Evolutionary conservation across 1,140 invertebrate genomes (phyloP).

Genomic region (Drosophila takahashii): DNA sequence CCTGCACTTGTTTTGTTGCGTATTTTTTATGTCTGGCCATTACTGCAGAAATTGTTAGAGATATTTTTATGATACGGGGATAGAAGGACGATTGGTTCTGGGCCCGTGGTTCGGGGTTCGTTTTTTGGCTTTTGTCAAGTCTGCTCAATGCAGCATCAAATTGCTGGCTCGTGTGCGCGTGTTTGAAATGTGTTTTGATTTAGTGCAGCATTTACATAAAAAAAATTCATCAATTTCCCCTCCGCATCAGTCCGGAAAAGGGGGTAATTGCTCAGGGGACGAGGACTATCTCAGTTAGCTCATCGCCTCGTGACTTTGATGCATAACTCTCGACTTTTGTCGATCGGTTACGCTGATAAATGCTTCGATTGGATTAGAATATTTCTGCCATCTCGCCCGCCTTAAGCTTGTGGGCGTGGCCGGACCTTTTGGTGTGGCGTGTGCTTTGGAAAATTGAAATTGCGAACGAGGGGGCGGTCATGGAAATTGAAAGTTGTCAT

Average conservation of each 20-base stretch:
- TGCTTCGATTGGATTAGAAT: constrained; percentile 80
- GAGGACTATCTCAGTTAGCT: constrained; percentile 55
- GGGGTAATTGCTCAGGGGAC: constrained; percentile 55
- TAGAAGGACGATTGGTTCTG: constrained; percentile 13
- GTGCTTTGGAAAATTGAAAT: constrained; percentile 70
- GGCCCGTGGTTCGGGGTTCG: constrained; percentile 22
- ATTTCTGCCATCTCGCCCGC: constrained; percentile 10
- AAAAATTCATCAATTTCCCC: constrained; percentile 72
- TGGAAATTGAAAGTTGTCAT: constrained; percentile 79
- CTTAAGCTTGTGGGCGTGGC: constrained; percentile 72
- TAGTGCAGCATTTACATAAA: constrained; percentile 79
- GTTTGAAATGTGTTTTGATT: constrained; percentile 67
- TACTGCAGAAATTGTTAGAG: constrained; percentile 74
- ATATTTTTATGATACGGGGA: constrained; percentile 63
- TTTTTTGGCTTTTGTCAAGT: constrained; percentile 70
- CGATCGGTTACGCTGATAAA: constrained; percentile 78
- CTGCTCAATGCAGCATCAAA: constrained; percentile 70
- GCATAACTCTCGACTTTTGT: constrained; percentile 79
- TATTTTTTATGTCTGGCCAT: constrained; percentile 77
- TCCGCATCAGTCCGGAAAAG: constrained; percentile 5
- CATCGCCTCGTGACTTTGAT: constrained; percentile 74
- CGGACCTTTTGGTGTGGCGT: constrained; percentile 34
- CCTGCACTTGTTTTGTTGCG: constrained; percentile 57
- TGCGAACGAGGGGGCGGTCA: constrained; percentile 41
- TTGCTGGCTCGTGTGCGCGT: constrained; percentile 69